Evolutionary conservation across 2,888 invertebrate genomes (phyloP).

Genomic region (Parnassius apollo): DNA sequence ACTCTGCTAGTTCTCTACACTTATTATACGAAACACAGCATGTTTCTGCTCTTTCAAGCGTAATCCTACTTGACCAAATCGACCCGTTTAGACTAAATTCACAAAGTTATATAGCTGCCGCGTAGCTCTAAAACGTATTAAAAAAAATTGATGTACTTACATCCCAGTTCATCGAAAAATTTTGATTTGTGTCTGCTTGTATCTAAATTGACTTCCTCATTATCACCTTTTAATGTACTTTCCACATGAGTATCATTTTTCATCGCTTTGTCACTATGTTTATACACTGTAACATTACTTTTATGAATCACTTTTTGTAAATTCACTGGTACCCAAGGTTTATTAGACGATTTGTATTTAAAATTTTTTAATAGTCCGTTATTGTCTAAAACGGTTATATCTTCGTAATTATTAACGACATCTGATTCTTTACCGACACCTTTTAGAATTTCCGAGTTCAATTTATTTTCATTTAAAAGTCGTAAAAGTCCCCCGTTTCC

Average conservation of each 20-base stretch:
- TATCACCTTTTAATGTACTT: slow-evolving; percentile 32
- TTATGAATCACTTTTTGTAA: slow-evolving; percentile 34
- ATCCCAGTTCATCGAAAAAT: slow-evolving; percentile 86
- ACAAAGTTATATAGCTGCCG: too few relatives aligned
- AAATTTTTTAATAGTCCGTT: slow-evolving; percentile 61
- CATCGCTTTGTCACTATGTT: slow-evolving; percentile 36
- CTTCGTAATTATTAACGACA: slow-evolving; percentile 60
- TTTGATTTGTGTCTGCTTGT: slow-evolving; percentile 65
- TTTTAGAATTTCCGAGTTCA: slow-evolving; percentile 48
- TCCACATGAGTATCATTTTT: slow-evolving; percentile 35
- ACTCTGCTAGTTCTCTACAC: too few relatives aligned
- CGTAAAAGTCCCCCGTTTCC: slow-evolving; percentile 41
- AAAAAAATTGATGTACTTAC: slow-evolving; percentile 76
- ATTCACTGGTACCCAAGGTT: slow-evolving; percentile 40
- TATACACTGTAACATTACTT: slow-evolving; percentile 35
- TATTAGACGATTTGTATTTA: slow-evolving; percentile 56
- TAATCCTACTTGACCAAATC: too few relatives aligned
- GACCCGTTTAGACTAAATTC: too few relatives aligned
- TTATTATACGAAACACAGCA: too few relatives aligned
- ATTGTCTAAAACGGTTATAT: slow-evolving; percentile 62
- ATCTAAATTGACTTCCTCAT: slow-evolving; percentile 32
- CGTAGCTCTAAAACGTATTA: too few relatives aligned
- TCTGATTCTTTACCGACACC: slow-evolving; percentile 46
- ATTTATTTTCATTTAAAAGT: slow-evolving; percentile 50
- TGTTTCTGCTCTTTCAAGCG: too few relatives aligned